Evolutionary conservation across 2,797 vertebrate species (phyloP), one percentile per base, ranked within the genome.

Genomic region (Aotus griseimembra): DNA sequence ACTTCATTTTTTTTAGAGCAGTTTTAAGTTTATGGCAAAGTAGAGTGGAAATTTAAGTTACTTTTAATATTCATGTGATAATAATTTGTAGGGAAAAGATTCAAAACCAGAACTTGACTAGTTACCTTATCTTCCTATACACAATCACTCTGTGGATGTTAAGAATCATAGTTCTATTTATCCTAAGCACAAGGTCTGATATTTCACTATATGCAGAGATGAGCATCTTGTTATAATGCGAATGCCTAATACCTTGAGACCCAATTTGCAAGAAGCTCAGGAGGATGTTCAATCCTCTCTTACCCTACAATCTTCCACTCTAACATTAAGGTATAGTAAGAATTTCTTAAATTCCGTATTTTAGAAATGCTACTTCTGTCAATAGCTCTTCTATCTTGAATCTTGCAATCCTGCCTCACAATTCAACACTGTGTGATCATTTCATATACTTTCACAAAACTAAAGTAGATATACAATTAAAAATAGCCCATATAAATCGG

Each of bases 311-410:
- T 88, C 39, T 86, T 81, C 44, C 7, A 73, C 36, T 83, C 46
- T 44, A 95, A 73, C 41, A 86, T 82, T 58, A 92, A 72, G 26
- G 83, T 83, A 61, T 11, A 57, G 46, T 61, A 93, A 76, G 39
- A 72, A 90, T 93, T 95, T 73, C 57, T 57, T 95, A 90, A 88
- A 95, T 91, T 72, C 36, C 33, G 64, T 50, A 79, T 95, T 58
- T 83, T 52, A 46, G 61, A 83, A 97, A 80, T 73, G 46, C 52
- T 73, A 92, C 61, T 91, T 88, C 28, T 84, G 12, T 64, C 44
- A 61, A 46, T 17, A 90, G 58, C 26, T 58, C 82, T 95, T 88
- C 50, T 86, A 58, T 52, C 33, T 93, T 82, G 46, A 90, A 75
- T 88, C 39, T 48, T 93, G 39, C 4, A 83, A 50, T 61, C 11